Evolutionary conservation across 2,888 invertebrate species (phyloP).

Genomic region (Synanthedon tipuliformis): DNA sequence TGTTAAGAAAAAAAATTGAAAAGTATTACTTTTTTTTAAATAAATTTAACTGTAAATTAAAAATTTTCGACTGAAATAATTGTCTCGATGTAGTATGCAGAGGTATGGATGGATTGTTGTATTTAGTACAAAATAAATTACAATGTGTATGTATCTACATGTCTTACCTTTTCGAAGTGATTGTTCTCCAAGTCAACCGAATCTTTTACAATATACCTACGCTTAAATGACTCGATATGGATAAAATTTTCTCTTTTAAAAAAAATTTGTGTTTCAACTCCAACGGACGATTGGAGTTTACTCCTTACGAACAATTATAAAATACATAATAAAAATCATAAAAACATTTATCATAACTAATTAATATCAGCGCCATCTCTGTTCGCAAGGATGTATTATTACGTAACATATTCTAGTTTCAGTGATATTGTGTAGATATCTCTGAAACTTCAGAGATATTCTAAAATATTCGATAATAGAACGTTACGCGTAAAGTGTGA

Average conservation of each 20-base stretch:
- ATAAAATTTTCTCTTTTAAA: background rate
- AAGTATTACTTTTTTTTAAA: slow-evolving; percentile 39
- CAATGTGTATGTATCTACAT: background rate
- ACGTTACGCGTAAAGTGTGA: too few species aligned
- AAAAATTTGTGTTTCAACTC: too few species aligned
- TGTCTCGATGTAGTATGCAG: slow-evolving; percentile 64
- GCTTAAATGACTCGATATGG: background rate
- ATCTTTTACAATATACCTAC: background rate
- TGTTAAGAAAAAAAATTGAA: slow-evolving; percentile 14
- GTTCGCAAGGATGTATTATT: too few species aligned
- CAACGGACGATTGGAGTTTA: too few species aligned
- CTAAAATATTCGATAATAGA: too few species aligned
- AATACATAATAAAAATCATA: too few species aligned
- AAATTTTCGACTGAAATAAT: slow-evolving; percentile 66
- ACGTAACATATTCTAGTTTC: too few species aligned
- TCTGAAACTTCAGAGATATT: too few species aligned
- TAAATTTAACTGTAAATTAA: slow-evolving; percentile 57
- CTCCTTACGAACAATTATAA: too few species aligned
- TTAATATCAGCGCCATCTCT: too few species aligned
- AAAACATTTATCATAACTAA: too few species aligned
- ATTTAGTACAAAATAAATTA: slow-evolving; percentile 61
- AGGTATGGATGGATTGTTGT: slow-evolving; percentile 55
- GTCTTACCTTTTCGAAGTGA: background rate
- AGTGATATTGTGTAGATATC: too few species aligned
- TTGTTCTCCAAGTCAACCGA: background rate